phyloP scores from a whole-genome alignment of 2,797 vertebrate species.

The Tapirus indicus region DNA sequence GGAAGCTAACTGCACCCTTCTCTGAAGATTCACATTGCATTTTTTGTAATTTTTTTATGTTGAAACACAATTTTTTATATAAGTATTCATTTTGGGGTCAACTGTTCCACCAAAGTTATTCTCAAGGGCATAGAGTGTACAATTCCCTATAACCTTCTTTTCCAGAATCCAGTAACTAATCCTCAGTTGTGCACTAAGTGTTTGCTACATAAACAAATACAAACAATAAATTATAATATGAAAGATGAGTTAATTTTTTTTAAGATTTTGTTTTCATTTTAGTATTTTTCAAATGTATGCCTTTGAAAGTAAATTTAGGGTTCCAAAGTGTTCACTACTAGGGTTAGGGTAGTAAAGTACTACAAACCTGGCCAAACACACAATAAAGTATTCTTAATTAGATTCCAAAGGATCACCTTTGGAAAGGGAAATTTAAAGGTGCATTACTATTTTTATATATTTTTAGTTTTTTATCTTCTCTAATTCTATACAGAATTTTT shows the following conservation, averaged over 20 bases:
- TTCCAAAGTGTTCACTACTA: background rate
- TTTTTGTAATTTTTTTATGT: background rate
- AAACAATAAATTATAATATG: background rate
- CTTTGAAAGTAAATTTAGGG: background rate
- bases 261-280: background rate
- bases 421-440: background rate
- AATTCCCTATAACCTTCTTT: background rate
- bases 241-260: background rate
- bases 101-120: background rate
- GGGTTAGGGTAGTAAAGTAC: background rate
- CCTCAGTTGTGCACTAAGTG: background rate
- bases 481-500: background rate
- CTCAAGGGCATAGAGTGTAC: background rate
- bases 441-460: background rate
- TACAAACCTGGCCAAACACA: background rate
- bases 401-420: slow-evolving; percentile 5
- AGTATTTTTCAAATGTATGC: background rate
- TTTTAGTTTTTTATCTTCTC: background rate
- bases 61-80: background rate
- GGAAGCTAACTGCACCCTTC: background rate
- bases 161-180: background rate
- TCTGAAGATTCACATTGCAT: background rate
- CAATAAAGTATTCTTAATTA: background rate
- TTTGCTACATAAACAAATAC: slow-evolving; percentile 16
- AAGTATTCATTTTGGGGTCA: background rate